Base-by-base conservation (phyloP, 2,113 vertebrate genomes). In the Myrmophylax atrothorax region DNA sequence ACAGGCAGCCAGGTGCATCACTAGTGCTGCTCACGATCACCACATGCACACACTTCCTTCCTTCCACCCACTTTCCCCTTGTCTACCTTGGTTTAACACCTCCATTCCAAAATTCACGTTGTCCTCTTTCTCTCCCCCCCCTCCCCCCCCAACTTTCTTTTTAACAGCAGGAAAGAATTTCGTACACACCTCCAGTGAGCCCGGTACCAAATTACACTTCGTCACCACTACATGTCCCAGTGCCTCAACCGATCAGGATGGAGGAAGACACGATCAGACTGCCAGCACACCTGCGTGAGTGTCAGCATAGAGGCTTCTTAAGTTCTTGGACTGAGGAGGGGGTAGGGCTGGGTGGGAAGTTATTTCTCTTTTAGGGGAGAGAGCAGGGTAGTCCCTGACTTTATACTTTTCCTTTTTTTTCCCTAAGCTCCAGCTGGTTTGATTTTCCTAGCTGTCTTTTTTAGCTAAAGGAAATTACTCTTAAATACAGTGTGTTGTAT, bases 281-380 rank as follows among this genome's bases (percentile, higher is more conserved):
- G 98, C 99, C 99, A 2, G 98, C 98, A 85, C 99, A 99, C 98
- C 98, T 99, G 98, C 99, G 99, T 99, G 98, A 99, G 99, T 99
- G 81, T 95, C 77, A 23, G 49, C 47, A 2, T 3, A 4, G 7
- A 46, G 35, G 37, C 50, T 60, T 35, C 62, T 60, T 33, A 3
- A 10, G 0, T 17, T 16, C 60, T 84, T 29, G 69, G 18, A 5
- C 31, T 60, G 24, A 64, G 73, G 74, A 91, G 62, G 82, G 82
- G 3, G n/a, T 0, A 12, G 96, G 90, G 74, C 2, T 10, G 94
- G 38, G 6, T 20, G 49, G 75, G 40, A 72, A 87, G 18, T 24
- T 56, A 9, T 40, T 85, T 60, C 28, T 89, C 1, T 6, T 16
- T 59, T 31, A 16, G 28, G n/a, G 78, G 64, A 63, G 12, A 52